Base-by-base conservation (phyloP, 2,797 vertebrate genomes). In the Limosa lapponica region DNA sequence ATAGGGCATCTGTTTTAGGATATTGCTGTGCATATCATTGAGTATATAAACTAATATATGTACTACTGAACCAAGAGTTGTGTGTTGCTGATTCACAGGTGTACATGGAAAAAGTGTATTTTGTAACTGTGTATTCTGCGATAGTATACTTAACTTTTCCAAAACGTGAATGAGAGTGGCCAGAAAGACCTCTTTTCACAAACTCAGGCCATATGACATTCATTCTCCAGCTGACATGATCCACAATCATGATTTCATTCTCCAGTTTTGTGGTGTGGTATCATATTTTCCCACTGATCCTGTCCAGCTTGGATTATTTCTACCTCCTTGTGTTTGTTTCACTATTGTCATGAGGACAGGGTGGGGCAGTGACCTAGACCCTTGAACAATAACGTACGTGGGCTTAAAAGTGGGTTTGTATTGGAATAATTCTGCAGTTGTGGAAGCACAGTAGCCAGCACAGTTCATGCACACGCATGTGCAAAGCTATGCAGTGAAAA, bases 281-380 rank as follows among this genome's bases (percentile, higher is more conserved):
- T 25, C 49, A 36, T 57, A 32, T 65, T 91, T 96, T 85, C 57
- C 69, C 7, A 28, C 57, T 91, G 48, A 59, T 82, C 17, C 34
- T 69, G 30, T 52, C 74, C 61, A 94, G 36, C 62, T 72, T 61
- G 75, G 58, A 59, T 78, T 78, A 67, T 91, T 94, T 92, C 69
- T 92, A 41, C 46, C 46, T 74, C 44, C 48, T 34, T 55, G 16
- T 93, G 57, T 91, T 82, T 84, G 73, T 93, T 93, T 92, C 65
- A 39, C 69, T 54, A 24, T 86, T 66, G 58, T 93, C 85, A 66
- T 48, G 66, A 93, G 85, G 73, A 92, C 66, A 39, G 80, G 71
- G 24, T 90, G 58, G 71, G 48, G 36, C 82, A 80, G 57, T 20
- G 75, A 37, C 37, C 48, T 69, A 30, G 55, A 67, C 82, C 49